phyloP scores from a whole-genome alignment of 1,140 invertebrate genomes.

The Gyrodactylus salaris region DNA sequence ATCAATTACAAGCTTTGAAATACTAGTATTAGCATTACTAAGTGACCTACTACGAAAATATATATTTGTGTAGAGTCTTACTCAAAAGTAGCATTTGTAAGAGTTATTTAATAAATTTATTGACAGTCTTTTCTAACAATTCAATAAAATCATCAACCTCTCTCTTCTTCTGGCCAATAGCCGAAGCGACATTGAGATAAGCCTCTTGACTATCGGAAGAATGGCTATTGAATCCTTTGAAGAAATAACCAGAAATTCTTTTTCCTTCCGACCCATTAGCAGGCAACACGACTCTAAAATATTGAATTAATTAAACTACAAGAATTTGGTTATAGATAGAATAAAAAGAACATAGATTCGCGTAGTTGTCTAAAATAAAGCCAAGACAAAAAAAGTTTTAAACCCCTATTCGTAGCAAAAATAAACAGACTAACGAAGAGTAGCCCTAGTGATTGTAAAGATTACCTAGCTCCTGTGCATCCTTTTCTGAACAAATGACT shows the following conservation, averaged over 20 bases:
- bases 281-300: background rate
- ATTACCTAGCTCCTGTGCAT: background rate
- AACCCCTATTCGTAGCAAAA: background rate
- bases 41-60: background rate
- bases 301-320: too few relatives aligned
- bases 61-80: background rate
- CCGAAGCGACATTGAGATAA: constrained; percentile 35
- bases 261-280: background rate
- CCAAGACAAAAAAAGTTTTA: background rate
- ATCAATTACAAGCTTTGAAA: background rate
- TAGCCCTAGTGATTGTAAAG: background rate
- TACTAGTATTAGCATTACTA: background rate
- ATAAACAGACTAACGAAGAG: background rate
- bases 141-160: constrained; percentile 33
- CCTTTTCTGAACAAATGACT: background rate
- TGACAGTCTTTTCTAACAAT: constrained; percentile 26
- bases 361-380: background rate
- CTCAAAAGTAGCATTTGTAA: background rate
- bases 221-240: constrained; percentile 33
- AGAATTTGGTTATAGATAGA: too few relatives aligned
- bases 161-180: constrained; percentile 31
- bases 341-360: background rate
- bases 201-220: constrained; percentile 27
- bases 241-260: constrained; percentile 12
- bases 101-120: constrained; percentile 10